phyloP scores from a whole-genome alignment of 2,113 vertebrate species.

The Archilochus colubris region DNA sequence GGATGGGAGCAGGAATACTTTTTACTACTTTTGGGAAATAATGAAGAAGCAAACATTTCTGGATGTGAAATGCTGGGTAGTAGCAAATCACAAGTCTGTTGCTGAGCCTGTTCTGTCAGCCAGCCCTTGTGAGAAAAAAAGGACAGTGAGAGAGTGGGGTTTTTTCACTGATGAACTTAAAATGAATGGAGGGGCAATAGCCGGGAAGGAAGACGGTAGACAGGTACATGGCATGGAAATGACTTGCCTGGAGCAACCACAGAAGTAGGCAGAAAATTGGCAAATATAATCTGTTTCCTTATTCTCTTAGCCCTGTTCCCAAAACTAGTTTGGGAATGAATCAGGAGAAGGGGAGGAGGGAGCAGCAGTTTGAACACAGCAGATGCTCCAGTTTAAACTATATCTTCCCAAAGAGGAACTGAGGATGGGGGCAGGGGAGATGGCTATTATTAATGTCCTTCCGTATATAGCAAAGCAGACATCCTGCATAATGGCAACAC shows the following conservation, averaged over 20 bases:
- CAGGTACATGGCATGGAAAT: background rate
- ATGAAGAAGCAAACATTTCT: background rate
- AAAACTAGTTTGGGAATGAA: slow-evolving; percentile 43
- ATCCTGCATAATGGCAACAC: slow-evolving; percentile 50
- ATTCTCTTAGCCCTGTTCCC: slow-evolving; percentile 10
- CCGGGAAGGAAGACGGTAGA: background rate
- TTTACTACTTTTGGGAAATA: slow-evolving; percentile 17
- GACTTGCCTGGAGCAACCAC: slow-evolving; percentile 12
- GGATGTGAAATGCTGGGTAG: background rate
- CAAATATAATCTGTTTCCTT: background rate
- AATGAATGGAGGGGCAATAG: background rate
- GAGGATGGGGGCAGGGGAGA: slow-evolving; percentile 51
- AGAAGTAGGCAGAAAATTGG: background rate
- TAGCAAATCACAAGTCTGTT: slow-evolving; percentile 31
- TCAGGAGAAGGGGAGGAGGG: slow-evolving; percentile 8
- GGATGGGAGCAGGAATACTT: background rate
- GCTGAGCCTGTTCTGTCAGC: background rate
- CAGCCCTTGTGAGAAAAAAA: slow-evolving; percentile 23
- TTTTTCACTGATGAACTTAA: background rate
- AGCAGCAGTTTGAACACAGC: slow-evolving; percentile 24
- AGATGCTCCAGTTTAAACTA: slow-evolving; percentile 50
- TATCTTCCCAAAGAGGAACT: slow-evolving; percentile 26
- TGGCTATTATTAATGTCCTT: slow-evolving; percentile 54
- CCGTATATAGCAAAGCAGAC: slow-evolving; percentile 54
- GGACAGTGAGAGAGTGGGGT: background rate